These are phyloP conservation scores for Mythimna lalbum DNA, from an alignment of 2,888 invertebrate species.

Conservation along the genomic window DNA sequence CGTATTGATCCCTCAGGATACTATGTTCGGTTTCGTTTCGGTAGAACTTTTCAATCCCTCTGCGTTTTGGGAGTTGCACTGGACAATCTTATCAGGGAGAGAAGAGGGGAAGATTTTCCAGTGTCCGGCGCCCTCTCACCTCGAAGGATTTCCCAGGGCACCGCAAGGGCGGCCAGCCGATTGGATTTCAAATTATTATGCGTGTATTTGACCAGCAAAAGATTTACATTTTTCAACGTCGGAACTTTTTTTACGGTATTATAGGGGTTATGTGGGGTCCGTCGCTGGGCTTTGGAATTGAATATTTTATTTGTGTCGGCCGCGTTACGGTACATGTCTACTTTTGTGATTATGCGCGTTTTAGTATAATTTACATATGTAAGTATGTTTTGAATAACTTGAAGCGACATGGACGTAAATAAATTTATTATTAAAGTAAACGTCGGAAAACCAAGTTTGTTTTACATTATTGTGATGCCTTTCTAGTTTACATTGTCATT, in stretches of 20 bases:
- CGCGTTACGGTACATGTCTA: constrained; percentile 58
- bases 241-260: constrained; percentile 64
- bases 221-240: constrained; percentile 76
- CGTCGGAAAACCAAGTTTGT: constrained; percentile 35
- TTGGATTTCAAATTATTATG: constrained; percentile 88
- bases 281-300: constrained; percentile 67
- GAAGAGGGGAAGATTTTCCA: constrained; percentile 87
- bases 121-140: constrained; percentile 88
- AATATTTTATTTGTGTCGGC: constrained; percentile 68
- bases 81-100: constrained; percentile 89
- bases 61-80: constrained; percentile 89
- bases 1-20: constrained; percentile 89
- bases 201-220: constrained; percentile 81
- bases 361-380: constrained; percentile 62
- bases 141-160: constrained; percentile 86
- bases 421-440: constrained; percentile 52
- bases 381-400: constrained; percentile 60
- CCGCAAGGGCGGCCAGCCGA: constrained; percentile 75
- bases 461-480: constrained; percentile 44
- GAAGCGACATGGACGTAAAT: constrained; percentile 54
- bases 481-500: constrained; percentile 44
- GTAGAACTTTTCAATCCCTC: constrained; percentile 89
- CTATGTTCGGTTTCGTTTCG: constrained; percentile 88
- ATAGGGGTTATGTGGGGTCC: constrained; percentile 67
- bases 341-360: constrained; percentile 64